These are phyloP conservation scores for Zoroaster sp. DNA, from an alignment of 53 echinoderm and acorn worm genomes.

Conservation along the genomic window DNA sequence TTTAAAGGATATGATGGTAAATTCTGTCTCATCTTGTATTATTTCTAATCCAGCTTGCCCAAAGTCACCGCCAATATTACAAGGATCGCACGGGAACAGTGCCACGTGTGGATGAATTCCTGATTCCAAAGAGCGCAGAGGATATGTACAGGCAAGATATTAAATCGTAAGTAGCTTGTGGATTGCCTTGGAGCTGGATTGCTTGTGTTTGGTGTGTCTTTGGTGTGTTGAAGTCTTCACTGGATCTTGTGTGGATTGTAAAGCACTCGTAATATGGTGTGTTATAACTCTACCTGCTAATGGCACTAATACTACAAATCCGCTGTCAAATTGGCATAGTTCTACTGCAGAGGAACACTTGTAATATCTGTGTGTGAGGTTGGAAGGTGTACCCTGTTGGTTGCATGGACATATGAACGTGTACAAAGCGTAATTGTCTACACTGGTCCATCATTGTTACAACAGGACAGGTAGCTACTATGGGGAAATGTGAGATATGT, in stretches of 20 bases:
- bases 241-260: constrained; percentile 9
- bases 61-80: constrained; percentile 93
- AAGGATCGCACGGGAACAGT: constrained; percentile 94
- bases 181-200: no score
- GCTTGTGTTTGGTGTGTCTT: neutral
- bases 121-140: constrained; percentile 90
- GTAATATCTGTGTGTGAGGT: neutral
- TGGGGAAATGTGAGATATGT: no score
- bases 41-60: constrained; percentile 70
- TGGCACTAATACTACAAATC: no score
- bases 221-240: neutral
- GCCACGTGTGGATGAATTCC: constrained; percentile 82
- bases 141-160: constrained; percentile 87
- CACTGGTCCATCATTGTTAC: no score
- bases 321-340: neutral
- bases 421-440: neutral
- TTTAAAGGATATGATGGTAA: no score
- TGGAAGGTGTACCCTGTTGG: neutral
- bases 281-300: neutral
- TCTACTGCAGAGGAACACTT: neutral
- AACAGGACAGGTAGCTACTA: no score
- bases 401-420: neutral
- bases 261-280: neutral
- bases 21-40: neutral
- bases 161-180: constrained; percentile 76